Evolutionary conservation across 2,113 vertebrate species (phyloP).

Genomic region (Sceloporus tristichus): DNA sequence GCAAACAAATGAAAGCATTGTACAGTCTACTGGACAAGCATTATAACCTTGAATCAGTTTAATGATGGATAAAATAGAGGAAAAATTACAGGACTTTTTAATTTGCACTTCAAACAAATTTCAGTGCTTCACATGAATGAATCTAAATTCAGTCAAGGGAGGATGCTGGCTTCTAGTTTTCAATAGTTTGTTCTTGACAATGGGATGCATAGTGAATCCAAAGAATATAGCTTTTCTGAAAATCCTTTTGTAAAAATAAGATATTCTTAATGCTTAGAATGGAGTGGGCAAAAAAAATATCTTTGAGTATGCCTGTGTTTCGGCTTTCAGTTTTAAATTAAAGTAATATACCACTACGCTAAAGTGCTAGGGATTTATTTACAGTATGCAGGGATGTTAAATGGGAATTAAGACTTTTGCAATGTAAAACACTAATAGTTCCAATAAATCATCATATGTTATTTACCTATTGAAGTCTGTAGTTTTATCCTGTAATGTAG

Average conservation of each 20-base stretch:
- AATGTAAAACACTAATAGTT: no score
- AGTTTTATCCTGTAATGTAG: no score
- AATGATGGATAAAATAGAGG: slow-evolving; percentile 40
- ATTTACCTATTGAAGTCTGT: no score
- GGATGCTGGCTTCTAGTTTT: background rate
- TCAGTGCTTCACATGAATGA: slow-evolving; percentile 59
- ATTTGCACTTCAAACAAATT: slow-evolving; percentile 60
- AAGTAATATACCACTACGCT: background rate
- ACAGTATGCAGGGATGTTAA: background rate
- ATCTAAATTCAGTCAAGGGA: slow-evolving; percentile 19
- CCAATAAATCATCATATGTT: no score
- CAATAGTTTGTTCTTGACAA: background rate
- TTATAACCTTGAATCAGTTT: slow-evolving; percentile 49
- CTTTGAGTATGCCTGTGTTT: background rate
- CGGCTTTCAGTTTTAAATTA: background rate
- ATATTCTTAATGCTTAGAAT: background rate
- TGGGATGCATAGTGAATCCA: background rate
- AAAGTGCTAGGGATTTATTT: background rate
- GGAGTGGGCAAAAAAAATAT: background rate
- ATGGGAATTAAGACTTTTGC: background rate
- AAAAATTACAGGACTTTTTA: slow-evolving; percentile 49
- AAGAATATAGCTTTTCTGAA: background rate
- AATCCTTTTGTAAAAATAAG: background rate
- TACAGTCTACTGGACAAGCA: slow-evolving; percentile 11
- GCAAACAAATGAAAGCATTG: background rate